These are phyloP conservation scores for Gymnocypris eckloni DNA, from an alignment of 2,797 vertebrate species.

Conservation along the genomic window DNA sequence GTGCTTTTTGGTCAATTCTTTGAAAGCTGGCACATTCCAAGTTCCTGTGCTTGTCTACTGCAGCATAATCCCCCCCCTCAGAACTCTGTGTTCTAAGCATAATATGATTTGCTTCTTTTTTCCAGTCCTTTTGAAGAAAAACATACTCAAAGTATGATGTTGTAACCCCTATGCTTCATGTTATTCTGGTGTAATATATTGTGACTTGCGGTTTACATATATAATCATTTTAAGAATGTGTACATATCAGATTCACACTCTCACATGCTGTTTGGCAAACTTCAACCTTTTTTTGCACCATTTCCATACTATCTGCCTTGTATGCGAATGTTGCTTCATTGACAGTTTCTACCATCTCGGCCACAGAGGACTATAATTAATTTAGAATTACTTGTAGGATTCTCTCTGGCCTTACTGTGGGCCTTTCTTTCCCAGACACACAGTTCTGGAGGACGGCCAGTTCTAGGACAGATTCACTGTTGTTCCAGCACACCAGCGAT, in stretches of 20 bases:
- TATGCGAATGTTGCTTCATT: background rate
- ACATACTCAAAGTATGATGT: background rate
- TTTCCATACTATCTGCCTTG: background rate
- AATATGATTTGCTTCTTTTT: background rate
- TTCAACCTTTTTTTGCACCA: background rate
- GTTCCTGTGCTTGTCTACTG: background rate
- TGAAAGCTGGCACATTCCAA: background rate
- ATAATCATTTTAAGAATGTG: background rate
- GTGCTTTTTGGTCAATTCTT: background rate
- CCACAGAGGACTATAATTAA: constrained; percentile 6
- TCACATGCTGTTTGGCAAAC: background rate
- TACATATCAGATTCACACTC: background rate
- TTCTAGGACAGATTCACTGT: constrained; percentile 36
- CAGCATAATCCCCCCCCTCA: background rate
- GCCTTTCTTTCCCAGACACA: constrained; percentile 27
- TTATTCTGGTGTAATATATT: background rate
- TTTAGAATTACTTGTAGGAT: constrained; percentile 19
- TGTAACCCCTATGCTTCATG: background rate
- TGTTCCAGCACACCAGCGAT: constrained; percentile 1
- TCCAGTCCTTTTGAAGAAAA: background rate
- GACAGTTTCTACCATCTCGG: background rate
- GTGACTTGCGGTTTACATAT: background rate
- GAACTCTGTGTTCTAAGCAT: background rate
- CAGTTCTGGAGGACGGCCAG: constrained; percentile 19
- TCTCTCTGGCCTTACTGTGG: constrained; percentile 14